These are phyloP conservation scores for Chymomyza caudatula DNA, from an alignment of 2,888 invertebrate genomes.

Conservation along the genomic window DNA sequence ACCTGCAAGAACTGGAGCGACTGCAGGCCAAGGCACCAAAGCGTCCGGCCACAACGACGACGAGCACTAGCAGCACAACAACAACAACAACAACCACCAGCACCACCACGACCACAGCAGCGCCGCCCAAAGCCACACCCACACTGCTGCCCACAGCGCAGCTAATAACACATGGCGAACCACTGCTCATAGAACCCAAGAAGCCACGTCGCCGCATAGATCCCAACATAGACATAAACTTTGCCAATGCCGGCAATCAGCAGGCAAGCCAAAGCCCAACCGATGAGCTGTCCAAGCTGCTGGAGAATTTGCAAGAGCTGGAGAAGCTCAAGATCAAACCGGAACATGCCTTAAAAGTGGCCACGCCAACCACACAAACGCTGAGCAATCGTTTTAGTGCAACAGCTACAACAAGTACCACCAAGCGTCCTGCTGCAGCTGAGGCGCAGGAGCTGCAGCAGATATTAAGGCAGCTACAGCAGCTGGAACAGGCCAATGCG, in stretches of 20 bases:
- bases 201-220: slow-evolving; percentile 73
- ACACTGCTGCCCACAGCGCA: slow-evolving; percentile 41
- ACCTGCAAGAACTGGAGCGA: slow-evolving; percentile 76
- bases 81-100: slow-evolving; percentile 15
- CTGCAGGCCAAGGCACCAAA: slow-evolving; percentile 54
- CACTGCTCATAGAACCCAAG: slow-evolving; percentile 67
- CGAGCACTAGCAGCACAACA: slow-evolving; percentile 16
- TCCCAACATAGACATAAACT: slow-evolving; percentile 72
- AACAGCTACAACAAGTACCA: slow-evolving; percentile 6
- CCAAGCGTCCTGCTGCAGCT: slow-evolving; percentile 6
- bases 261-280: slow-evolving; percentile 43
- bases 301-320: slow-evolving; percentile 78
- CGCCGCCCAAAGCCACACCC: slow-evolving; percentile 19
- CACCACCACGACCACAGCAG: slow-evolving; percentile 6
- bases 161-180: slow-evolving; percentile 70
- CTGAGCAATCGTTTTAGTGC: slow-evolving; percentile 60
- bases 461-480: slow-evolving; percentile 34
- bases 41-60: slow-evolving; percentile 7
- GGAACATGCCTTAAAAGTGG: slow-evolving; percentile 57
- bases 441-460: slow-evolving; percentile 8
- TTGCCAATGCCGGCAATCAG: slow-evolving; percentile 62
- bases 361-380: slow-evolving; percentile 21
- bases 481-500: slow-evolving; percentile 23
- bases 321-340: slow-evolving; percentile 73
- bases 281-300: slow-evolving; percentile 78